Conservation (phyloP, 2,113 vertebrate species). For the Cyprinus carpio region DNA sequence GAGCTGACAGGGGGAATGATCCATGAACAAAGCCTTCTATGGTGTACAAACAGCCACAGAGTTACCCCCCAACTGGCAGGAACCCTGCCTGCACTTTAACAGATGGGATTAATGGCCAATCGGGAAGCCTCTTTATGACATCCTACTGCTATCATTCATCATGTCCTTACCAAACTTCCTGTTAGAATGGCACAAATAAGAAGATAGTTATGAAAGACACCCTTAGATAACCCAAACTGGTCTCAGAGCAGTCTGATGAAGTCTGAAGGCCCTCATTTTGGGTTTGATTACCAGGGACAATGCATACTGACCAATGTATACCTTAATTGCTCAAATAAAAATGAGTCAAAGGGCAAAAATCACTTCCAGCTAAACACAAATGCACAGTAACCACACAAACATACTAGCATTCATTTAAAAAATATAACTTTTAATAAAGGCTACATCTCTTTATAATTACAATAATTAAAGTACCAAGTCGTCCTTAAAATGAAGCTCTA, state of each 20-base stretch:
- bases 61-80: slow-evolving; percentile 18
- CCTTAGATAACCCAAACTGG: neutral
- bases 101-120: slow-evolving; percentile 33
- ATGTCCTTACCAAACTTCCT: slow-evolving; percentile 44
- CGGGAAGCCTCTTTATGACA: slow-evolving; percentile 20
- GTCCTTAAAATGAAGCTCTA: slow-evolving; percentile 92
- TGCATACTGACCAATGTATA: too few species aligned
- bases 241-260: neutral
- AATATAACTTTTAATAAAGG: slow-evolving; percentile 99
- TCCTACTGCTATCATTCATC: slow-evolving; percentile 13
- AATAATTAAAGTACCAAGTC: slow-evolving; percentile 86
- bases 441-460: slow-evolving; percentile 99
- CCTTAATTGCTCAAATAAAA: neutral
- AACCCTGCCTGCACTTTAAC: slow-evolving; percentile 38
- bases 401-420: slow-evolving; percentile 84
- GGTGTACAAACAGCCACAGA: slow-evolving; percentile 22
- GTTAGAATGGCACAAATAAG: slow-evolving; percentile 50
- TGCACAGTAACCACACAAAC: slow-evolving; percentile 57
- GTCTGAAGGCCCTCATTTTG: neutral
- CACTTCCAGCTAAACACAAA: slow-evolving; percentile 29
- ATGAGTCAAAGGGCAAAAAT: neutral
- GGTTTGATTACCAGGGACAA: neutral
- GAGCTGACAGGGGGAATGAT: slow-evolving; percentile 31
- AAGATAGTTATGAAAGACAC: slow-evolving; percentile 19
- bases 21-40: slow-evolving; percentile 29